Percentiles rank a stretch among this genome's conserved stretches.
Evolutionary conservation across 2,888 invertebrate species (phyloP).

Genomic region (Parasteatoda lunata): DNA sequence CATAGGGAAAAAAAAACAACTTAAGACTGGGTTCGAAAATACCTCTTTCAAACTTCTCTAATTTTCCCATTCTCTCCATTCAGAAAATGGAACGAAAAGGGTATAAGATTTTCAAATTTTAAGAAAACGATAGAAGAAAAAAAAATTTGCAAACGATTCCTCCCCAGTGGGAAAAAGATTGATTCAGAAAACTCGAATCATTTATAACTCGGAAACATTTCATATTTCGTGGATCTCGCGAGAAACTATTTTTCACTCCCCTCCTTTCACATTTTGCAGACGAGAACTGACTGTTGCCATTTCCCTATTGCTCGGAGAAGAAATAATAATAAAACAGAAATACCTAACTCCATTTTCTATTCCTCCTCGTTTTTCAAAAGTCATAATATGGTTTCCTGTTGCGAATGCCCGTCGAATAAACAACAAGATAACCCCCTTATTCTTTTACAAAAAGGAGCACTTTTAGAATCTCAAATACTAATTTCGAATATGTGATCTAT

Average conservation of each 20-base stretch:
- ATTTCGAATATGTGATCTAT: constrained; percentile 3
- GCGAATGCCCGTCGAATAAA: background rate
- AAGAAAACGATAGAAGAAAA: background rate
- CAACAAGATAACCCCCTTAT: background rate
- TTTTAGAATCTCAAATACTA: background rate
- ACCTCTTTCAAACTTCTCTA: background rate
- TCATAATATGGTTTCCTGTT: constrained; percentile 3
- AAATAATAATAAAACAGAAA: constrained; percentile 2
- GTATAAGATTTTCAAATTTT: background rate
- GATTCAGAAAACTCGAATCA: constrained; percentile 1
- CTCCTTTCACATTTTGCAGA: constrained; percentile 17
- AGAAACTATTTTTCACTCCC: constrained; percentile 25
- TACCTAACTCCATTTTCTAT: background rate
- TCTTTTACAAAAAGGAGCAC: background rate
- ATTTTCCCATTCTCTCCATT: background rate
- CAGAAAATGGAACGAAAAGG: background rate
- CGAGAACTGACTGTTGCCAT: constrained; percentile 11
- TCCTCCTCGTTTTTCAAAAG: background rate
- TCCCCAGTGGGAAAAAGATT: background rate
- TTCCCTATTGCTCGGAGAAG: background rate
- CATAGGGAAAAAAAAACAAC: background rate
- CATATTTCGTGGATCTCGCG: constrained; percentile 6
- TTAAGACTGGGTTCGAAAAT: background rate
- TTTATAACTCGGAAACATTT: constrained; percentile 14
- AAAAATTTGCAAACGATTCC: background rate